These are phyloP conservation scores for Amblyornis subalaris DNA, from an alignment of 2,113 vertebrate genomes.

Conservation along the genomic window DNA sequence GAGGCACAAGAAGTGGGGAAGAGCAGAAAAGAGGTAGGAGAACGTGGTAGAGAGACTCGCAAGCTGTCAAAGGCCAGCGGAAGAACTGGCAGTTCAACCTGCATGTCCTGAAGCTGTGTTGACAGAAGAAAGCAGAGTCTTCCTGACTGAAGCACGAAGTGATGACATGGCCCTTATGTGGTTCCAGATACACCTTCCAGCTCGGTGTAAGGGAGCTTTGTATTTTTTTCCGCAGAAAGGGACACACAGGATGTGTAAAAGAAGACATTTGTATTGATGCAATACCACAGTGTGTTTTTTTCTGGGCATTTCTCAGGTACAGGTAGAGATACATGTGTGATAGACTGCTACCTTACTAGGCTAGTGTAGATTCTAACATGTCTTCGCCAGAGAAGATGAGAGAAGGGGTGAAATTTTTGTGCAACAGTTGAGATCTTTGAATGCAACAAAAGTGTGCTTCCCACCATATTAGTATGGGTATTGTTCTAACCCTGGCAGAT, in stretches of 20 bases:
- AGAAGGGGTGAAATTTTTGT: background rate
- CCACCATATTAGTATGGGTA: background rate
- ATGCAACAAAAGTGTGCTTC: accelerated
- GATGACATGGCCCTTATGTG: background rate
- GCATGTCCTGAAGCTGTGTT: background rate
- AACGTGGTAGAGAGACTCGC: background rate
- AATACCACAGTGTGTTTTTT: background rate
- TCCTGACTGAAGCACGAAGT: background rate
- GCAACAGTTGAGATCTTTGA: background rate
- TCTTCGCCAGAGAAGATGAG: background rate
- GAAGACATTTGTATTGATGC: background rate
- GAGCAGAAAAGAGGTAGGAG: background rate
- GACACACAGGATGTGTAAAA: accelerated
- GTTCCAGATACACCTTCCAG: background rate
- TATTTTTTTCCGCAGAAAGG: background rate
- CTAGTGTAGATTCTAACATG: background rate
- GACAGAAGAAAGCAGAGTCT: background rate
- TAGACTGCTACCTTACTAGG: background rate
- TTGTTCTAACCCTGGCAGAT: background rate
- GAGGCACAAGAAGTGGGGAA: background rate
- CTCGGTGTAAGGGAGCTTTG: background rate
- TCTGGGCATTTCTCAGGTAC: background rate
- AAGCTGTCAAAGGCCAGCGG: background rate
- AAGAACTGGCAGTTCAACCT: background rate
- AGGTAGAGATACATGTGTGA: background rate